phyloP scores from a whole-genome alignment of 2,113 vertebrate species.

The Xenopus tropicalis region DNA sequence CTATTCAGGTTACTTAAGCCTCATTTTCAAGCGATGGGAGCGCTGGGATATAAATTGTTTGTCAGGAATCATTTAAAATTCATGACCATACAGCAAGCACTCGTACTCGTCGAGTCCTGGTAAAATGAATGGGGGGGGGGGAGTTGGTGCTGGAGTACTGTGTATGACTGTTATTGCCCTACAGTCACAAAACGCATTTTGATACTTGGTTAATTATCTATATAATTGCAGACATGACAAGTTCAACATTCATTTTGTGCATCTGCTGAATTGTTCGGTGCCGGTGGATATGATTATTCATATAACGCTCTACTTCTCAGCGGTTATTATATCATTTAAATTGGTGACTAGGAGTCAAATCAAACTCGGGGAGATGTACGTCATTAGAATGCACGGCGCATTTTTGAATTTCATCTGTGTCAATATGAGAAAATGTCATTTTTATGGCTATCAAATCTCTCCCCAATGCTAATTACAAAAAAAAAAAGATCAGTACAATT shows the following conservation, averaged over 20 bases:
- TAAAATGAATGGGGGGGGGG: neutral
- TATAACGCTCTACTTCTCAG: neutral
- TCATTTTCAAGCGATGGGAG: slow-evolving; percentile 33
- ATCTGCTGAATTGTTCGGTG: slow-evolving; percentile 6
- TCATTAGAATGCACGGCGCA: too few relatives aligned
- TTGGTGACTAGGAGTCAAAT: neutral
- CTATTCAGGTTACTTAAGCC: slow-evolving; percentile 36
- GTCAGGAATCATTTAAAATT: slow-evolving; percentile 32
- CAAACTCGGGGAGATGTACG: neutral
- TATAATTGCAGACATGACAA: slow-evolving; percentile 39
- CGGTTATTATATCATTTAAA: neutral
- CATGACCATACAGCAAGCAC: slow-evolving; percentile 10
- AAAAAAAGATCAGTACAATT: too few relatives aligned
- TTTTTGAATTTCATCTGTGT: too few relatives aligned
- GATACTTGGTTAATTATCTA: slow-evolving; percentile 28
- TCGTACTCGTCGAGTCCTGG: neutral
- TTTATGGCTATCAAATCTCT: too few relatives aligned
- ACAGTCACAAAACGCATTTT: slow-evolving; percentile 12
- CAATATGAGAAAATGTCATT: too few relatives aligned
- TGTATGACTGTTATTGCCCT: slow-evolving; percentile 21
- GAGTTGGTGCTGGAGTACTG: slow-evolving; percentile 14
- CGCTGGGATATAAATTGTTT: slow-evolving; percentile 30
- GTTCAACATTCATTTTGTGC: slow-evolving; percentile 17
- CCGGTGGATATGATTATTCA: slow-evolving; percentile 12
- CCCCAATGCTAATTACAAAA: too few relatives aligned